Conservation (phyloP, 2,113 vertebrate genomes). For the Notarius lentiginosus region DNA sequence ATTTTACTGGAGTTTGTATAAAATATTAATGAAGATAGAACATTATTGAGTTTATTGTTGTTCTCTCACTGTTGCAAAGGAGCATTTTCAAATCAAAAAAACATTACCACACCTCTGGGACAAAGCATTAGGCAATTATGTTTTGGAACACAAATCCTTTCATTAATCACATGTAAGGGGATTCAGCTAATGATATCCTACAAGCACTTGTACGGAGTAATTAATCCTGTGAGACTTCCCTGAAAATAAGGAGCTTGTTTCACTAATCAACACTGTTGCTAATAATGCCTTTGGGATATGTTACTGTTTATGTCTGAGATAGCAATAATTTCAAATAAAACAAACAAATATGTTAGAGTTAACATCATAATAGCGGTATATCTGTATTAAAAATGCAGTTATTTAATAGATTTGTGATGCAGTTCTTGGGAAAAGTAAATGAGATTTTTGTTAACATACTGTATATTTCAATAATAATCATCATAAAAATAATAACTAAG, state of each 20-base stretch:
- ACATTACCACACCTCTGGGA: conserved; percentile 9
- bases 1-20: neutral
- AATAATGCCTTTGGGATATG: conserved; percentile 15
- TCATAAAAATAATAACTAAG: neutral
- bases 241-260: neutral
- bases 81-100: conserved; percentile 11
- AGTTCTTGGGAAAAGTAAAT: neutral
- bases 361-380: too few species aligned
- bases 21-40: neutral
- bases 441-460: neutral
- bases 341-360: neutral
- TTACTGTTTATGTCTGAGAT: conserved; percentile 18
- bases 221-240: neutral
- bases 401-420: neutral
- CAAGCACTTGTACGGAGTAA: neutral
- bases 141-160: neutral
- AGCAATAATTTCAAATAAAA: neutral
- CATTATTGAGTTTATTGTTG: neutral
- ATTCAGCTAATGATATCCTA: conserved; percentile 13
- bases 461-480: neutral
- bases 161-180: conserved; percentile 19
- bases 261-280: conserved; percentile 18
- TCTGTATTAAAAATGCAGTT: neutral
- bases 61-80: neutral
- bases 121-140: neutral